Conservation (phyloP, 2,888 invertebrate species). For the Pheosia gnoma region DNA sequence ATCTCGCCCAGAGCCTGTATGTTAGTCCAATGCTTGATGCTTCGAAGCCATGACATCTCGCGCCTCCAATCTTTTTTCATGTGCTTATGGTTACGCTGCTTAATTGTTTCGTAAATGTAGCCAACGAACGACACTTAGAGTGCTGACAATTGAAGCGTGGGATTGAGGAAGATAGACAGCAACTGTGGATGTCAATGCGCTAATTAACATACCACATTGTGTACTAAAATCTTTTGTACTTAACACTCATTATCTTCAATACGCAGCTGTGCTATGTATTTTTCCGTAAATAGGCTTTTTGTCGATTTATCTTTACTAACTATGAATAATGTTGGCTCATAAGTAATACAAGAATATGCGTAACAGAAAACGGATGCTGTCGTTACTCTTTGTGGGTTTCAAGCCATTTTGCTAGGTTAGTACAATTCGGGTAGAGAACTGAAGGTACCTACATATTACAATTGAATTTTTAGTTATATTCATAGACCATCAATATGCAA, state of each 20-base stretch:
- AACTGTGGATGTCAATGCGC: constrained; percentile 46
- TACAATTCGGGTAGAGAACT: no score
- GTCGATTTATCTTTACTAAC: constrained; percentile 24
- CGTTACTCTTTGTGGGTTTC: neutral
- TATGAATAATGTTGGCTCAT: constrained; percentile 2
- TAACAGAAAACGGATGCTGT: neutral
- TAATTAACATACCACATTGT: constrained; percentile 43
- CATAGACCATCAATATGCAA: no score
- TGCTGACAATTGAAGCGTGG: constrained; percentile 39
- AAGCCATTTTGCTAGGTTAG: neutral
- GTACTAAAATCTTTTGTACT: constrained; percentile 30
- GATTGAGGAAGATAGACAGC: constrained; percentile 44
- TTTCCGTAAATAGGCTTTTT: constrained; percentile 24
- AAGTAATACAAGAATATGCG: neutral
- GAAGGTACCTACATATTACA: no score
- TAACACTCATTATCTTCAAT: constrained; percentile 24
- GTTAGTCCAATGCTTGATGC: no score
- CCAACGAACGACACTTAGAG: neutral
- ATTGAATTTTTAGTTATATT: no score
- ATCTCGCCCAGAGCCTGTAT: no score
- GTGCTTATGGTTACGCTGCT: no score
- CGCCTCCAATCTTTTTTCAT: no score
- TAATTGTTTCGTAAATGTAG: neutral
- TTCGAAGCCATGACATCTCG: no score
- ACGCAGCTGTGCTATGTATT: constrained; percentile 20